These are phyloP conservation scores for Proctacanthus coquilletti DNA, from an alignment of 1,140 invertebrate genomes.

Conservation along the genomic window DNA sequence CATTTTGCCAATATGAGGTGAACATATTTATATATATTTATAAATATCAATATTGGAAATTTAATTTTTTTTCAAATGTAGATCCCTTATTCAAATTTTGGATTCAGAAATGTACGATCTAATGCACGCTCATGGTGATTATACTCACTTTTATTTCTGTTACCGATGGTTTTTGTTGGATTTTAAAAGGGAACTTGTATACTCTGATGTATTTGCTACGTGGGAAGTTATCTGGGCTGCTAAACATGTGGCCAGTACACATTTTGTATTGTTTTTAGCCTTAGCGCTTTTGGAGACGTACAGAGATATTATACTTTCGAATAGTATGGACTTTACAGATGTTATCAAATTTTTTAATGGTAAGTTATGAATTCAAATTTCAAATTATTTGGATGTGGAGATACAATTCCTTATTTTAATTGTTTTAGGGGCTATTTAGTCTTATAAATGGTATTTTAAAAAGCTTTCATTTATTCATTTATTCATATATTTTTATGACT, in stretches of 20 bases:
- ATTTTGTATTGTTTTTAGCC: conserved; percentile 88
- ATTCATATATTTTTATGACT: no score
- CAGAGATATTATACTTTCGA: conserved; percentile 82
- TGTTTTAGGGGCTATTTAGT: no score
- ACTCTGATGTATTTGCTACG: conserved; percentile 81
- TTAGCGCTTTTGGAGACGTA: conserved; percentile 84
- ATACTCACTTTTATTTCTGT: conserved; percentile 94
- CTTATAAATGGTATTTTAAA: no score
- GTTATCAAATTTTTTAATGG: conserved; percentile 97
- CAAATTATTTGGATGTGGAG: not conserved
- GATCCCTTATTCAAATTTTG: conserved; percentile 68
- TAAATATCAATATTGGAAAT: not conserved
- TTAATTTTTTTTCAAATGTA: conserved; percentile 22
- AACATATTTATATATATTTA: conserved; percentile 4
- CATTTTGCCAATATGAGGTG: conserved; percentile 91
- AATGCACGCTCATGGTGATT: conserved; percentile 89
- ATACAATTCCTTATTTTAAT: no score
- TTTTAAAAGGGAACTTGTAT: conserved; percentile 68
- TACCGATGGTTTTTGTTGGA: conserved; percentile 80
- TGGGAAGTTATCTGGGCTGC: conserved; percentile 97
- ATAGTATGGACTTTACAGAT: conserved; percentile 94
- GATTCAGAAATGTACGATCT: conserved; percentile 87
- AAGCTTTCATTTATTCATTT: no score
- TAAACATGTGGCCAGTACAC: conserved; percentile 62
- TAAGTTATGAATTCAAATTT: conserved; percentile 29